Conservation (phyloP, 2,797 vertebrate genomes). For the Diplodus sargus region DNA sequence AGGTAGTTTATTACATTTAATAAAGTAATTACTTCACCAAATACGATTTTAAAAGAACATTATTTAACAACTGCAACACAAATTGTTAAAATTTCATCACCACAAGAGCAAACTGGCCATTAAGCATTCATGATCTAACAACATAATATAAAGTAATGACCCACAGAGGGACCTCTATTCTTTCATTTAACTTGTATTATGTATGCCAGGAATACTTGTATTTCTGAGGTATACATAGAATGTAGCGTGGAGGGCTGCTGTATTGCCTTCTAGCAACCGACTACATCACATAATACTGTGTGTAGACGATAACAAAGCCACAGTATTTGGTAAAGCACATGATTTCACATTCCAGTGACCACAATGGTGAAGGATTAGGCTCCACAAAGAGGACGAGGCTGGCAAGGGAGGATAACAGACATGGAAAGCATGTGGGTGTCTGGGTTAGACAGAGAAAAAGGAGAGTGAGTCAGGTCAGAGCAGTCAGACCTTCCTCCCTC, state of each 20-base stretch:
- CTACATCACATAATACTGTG: conserved; percentile 42
- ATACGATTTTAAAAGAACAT: background rate
- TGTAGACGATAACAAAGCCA: conserved; percentile 49
- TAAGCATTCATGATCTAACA: background rate
- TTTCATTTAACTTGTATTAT: too few species aligned
- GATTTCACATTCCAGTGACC: conserved; percentile 77
- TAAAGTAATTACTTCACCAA: background rate
- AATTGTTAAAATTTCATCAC: too few species aligned
- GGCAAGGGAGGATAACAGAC: conserved; percentile 64
- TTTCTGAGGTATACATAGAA: background rate
- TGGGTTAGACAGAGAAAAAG: conserved; percentile 48
- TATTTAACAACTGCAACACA: too few species aligned
- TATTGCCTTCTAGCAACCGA: background rate
- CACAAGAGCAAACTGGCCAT: background rate
- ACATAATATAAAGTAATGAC: background rate
- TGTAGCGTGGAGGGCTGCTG: background rate
- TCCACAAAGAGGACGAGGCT: conserved; percentile 68
- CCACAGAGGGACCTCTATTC: background rate
- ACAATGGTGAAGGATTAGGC: conserved; percentile 74
- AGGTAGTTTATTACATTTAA: background rate
- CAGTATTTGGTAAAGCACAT: conserved; percentile 57
- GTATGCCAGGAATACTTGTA: background rate
- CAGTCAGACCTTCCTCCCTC: conserved; percentile 23
- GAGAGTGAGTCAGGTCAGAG: conserved; percentile 47
- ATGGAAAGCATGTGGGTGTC: conserved; percentile 67